These are phyloP conservation scores for Pelmatolapia mariae DNA, from an alignment of 2,113 vertebrate species.

Conservation along the genomic window DNA sequence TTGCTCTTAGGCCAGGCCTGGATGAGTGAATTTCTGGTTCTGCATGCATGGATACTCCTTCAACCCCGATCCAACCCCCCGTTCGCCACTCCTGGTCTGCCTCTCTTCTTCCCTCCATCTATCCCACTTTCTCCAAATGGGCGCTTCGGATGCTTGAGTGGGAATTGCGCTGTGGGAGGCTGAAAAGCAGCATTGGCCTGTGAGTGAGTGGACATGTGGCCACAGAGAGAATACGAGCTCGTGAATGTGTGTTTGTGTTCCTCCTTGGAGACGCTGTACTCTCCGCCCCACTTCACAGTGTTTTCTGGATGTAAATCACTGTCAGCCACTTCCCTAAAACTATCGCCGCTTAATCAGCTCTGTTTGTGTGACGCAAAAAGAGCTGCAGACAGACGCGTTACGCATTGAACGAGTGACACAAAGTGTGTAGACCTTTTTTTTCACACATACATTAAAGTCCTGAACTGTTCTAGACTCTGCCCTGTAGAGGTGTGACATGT, in stretches of 20 bases:
- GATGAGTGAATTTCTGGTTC: slow-evolving; percentile 46
- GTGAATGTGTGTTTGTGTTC: slow-evolving; percentile 34
- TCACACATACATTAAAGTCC: not conserved
- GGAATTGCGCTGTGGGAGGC: slow-evolving; percentile 49
- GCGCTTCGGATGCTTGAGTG: slow-evolving; percentile 57
- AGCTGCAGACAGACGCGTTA: not conserved
- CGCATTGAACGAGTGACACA: not conserved
- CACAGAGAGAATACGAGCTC: slow-evolving; percentile 11
- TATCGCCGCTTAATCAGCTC: slow-evolving; percentile 35
- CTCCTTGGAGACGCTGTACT: slow-evolving; percentile 65
- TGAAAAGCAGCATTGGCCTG: slow-evolving; percentile 46
- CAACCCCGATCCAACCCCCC: not conserved
- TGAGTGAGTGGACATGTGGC: slow-evolving; percentile 66
- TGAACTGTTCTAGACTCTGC: not conserved
- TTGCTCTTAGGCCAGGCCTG: slow-evolving; percentile 41
- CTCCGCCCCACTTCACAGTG: slow-evolving; percentile 65
- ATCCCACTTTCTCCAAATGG: slow-evolving; percentile 55
- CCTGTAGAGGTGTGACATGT: not conserved
- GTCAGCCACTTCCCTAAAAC: slow-evolving; percentile 24
- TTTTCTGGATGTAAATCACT: slow-evolving; percentile 46
- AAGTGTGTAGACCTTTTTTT: not conserved
- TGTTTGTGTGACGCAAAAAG: not conserved
- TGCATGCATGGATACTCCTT: slow-evolving; percentile 63
- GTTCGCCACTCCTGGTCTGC: not conserved
- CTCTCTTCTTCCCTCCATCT: slow-evolving; percentile 30